Conservation (phyloP, 2,797 vertebrate species). For the Protosalanx chinensis region DNA sequence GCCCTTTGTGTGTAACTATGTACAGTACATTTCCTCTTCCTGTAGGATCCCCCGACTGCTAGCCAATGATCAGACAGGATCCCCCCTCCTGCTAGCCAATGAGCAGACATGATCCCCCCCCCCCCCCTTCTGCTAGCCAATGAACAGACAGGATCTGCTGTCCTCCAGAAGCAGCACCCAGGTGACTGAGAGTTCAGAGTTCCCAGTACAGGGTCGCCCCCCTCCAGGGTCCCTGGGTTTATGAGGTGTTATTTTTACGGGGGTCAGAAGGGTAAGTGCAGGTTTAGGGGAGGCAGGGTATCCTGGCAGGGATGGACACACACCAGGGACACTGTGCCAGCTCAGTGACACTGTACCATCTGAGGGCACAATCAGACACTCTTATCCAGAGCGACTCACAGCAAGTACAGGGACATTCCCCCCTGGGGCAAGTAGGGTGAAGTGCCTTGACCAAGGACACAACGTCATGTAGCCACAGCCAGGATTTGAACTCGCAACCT, state of each 20-base stretch:
- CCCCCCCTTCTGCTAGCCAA: not conserved
- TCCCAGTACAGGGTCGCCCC: slow-evolving; percentile 57
- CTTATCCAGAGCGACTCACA: too few species aligned
- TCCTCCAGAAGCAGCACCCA: slow-evolving; percentile 33
- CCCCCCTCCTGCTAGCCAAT: too few species aligned
- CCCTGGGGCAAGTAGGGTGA: too few species aligned
- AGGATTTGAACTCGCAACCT: too few species aligned
- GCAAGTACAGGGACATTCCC: too few species aligned
- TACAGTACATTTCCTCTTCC: too few species aligned
- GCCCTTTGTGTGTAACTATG: too few species aligned
- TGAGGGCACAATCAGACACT: slow-evolving; percentile 66
- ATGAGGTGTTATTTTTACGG: slow-evolving; percentile 79
- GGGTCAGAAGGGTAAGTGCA: slow-evolving; percentile 71
- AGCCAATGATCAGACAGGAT: not conserved
- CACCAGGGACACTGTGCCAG: slow-evolving; percentile 56
- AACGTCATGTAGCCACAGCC: too few species aligned
- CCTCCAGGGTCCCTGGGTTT: slow-evolving; percentile 65
- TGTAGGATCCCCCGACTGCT: not conserved
- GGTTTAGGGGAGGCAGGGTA: slow-evolving; percentile 67
- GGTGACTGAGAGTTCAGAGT: slow-evolving; percentile 67
- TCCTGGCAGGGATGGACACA: slow-evolving; percentile 63
- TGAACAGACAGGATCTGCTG: slow-evolving; percentile 29
- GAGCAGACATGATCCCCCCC: too few species aligned
- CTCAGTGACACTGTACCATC: slow-evolving; percentile 18
- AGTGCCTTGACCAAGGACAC: too few species aligned